Evolutionary conservation across 2,797 vertebrate genomes (phyloP).

Genomic region (Mormyrus proboscirostris): DNA sequence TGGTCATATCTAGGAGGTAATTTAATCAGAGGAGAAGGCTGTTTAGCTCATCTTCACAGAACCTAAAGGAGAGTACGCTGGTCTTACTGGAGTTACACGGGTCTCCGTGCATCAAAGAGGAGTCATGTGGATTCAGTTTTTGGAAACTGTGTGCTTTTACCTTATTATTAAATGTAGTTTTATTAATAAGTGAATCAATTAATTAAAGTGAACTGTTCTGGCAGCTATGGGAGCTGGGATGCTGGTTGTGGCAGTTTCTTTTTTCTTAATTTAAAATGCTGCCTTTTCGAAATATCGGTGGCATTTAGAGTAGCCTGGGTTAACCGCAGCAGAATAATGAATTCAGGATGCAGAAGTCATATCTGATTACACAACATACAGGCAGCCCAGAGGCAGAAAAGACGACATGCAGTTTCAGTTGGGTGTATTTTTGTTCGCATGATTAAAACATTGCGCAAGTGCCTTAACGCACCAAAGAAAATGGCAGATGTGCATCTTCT

Average conservation of each 20-base stretch:
- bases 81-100: neutral
- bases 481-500: neutral
- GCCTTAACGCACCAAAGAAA: slow-evolving; percentile 3
- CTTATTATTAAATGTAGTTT: neutral
- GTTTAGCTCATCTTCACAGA: neutral
- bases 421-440: neutral
- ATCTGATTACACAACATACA: neutral
- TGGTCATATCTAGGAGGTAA: neutral
- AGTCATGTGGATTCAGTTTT: neutral
- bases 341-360: neutral
- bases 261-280: neutral
- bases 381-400: neutral
- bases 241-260: neutral
- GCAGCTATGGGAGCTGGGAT: neutral
- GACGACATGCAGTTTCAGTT: neutral
- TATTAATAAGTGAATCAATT: slow-evolving; percentile 1
- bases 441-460: neutral
- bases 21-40: neutral
- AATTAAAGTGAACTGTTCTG: neutral
- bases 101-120: neutral
- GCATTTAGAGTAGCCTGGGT: neutral
- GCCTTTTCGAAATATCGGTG: neutral
- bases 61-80: neutral
- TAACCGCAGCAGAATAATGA: neutral
- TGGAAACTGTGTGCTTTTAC: neutral